phyloP scores from a whole-genome alignment of 2,113 vertebrate genomes.

The Callorhinus ursinus region DNA sequence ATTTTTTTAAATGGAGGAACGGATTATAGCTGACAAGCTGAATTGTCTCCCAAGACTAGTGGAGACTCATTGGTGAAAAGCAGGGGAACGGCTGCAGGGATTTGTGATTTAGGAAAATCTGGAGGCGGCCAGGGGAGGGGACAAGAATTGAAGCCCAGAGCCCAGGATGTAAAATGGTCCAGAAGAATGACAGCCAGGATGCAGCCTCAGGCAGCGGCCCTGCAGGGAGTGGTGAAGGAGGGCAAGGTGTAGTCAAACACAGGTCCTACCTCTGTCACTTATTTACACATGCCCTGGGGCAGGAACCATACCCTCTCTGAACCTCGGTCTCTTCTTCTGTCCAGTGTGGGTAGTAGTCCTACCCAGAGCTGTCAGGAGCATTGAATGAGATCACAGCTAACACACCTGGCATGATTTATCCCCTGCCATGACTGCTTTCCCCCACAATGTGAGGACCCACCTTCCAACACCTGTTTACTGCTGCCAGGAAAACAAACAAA shows the following conservation, averaged over 20 bases:
- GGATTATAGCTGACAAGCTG: background rate
- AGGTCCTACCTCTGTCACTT: background rate
- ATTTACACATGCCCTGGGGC: background rate
- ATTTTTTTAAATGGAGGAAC: no score
- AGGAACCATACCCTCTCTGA: background rate
- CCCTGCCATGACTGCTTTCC: rapidly evolving
- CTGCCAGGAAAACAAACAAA: background rate
- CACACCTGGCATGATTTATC: background rate
- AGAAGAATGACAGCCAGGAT: background rate
- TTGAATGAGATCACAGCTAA: background rate
- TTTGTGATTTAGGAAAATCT: background rate
- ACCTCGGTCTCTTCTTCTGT: background rate
- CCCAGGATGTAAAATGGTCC: background rate
- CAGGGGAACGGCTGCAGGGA: background rate
- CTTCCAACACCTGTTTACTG: background rate
- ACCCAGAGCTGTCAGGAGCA: background rate
- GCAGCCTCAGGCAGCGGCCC: rapidly evolving
- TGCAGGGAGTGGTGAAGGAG: rapidly evolving
- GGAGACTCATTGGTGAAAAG: rapidly evolving
- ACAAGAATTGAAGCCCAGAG: background rate
- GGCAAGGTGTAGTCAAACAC: background rate
- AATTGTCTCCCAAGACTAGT: background rate
- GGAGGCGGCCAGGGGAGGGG: background rate
- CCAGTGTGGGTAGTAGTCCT: no score
- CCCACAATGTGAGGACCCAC: rapidly evolving